Base-by-base conservation (phyloP, 2,797 vertebrate genomes). In the Coregonus sp. region DNA sequence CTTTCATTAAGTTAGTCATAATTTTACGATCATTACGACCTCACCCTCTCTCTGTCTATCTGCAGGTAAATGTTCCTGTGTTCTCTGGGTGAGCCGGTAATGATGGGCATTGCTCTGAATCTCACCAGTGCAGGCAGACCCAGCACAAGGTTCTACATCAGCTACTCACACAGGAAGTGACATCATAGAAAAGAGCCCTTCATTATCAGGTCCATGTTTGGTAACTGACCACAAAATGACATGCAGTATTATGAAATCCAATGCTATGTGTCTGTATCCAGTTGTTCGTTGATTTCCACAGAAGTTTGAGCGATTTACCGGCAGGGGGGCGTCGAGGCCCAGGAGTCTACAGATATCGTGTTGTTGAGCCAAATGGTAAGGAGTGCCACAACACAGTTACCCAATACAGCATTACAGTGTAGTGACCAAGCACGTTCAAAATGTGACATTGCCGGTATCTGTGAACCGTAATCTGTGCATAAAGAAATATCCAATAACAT, bases 121-220 rank as follows among this genome's bases (percentile, higher is more conserved):
- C 93, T 97, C 92, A 96, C 94, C 78, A 97, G 96, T 0, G 95
- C 96, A 0, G 96, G 96, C 73, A 88, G 96, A 7, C 95, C 96
- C 6, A 97, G 96, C 59, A 96, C 95, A 0, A 96, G 97, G 88
- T 98, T 97, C 89, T 96, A 92, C 0, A 89, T 97, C 85, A 95
- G 94, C 96, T 98, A 91, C 84, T 35, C 18, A 47, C n/a, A 33
- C 35, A 18, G 25, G 51, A 70, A 35, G 11, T 35, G 50, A 65
- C 12, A 25, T 65, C 65, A 47, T 25, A 31, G 15, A 5, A 37
- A 7, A 33, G 12, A 47, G 9, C 40, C 40, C 40, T 47, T 47
- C 40, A 47, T 47, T 12, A 47, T 47, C 40, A 47, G 40, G 40
- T 2, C 40, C 40, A 47, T 47, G 40, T 47, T 47, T 47, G 40